Conservation (phyloP, 2,797 vertebrate genomes). For the Coendou prehensilis region DNA sequence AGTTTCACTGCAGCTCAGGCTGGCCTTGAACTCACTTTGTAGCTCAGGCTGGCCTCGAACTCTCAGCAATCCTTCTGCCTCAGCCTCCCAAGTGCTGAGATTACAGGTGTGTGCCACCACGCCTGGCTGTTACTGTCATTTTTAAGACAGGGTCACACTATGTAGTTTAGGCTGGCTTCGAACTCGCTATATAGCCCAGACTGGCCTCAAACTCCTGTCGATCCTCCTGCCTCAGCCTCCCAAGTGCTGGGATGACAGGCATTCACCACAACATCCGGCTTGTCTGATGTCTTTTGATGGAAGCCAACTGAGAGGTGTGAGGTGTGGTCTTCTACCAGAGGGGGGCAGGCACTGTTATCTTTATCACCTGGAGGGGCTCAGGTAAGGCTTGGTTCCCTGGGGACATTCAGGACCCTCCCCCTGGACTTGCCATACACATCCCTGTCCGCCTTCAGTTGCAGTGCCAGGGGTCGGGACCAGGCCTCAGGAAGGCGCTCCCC, state of each 20-base stretch:
- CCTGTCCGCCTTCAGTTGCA: background rate
- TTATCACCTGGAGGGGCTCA: background rate
- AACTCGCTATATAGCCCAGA: background rate
- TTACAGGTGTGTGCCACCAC: background rate
- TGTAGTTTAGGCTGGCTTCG: background rate
- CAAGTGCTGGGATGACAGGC: background rate
- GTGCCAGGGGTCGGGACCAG: background rate
- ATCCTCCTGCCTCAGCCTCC: background rate
- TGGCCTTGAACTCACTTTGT: background rate
- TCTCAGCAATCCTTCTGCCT: background rate
- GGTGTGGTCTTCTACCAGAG: background rate
- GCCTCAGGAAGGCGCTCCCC: constrained; percentile 38
- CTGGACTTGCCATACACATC: background rate
- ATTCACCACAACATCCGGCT: background rate
- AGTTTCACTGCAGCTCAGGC: background rate
- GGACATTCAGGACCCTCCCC: background rate
- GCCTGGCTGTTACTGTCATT: too few species aligned
- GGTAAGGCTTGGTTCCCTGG: background rate
- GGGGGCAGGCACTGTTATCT: background rate
- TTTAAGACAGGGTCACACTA: background rate
- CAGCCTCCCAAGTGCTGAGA: background rate
- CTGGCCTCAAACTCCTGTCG: background rate
- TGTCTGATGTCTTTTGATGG: background rate
- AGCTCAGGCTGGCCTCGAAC: background rate
- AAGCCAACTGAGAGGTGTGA: background rate